Base-by-base conservation (phyloP, 2,888 invertebrate genomes). In the Chromoteleia sp. region DNA sequence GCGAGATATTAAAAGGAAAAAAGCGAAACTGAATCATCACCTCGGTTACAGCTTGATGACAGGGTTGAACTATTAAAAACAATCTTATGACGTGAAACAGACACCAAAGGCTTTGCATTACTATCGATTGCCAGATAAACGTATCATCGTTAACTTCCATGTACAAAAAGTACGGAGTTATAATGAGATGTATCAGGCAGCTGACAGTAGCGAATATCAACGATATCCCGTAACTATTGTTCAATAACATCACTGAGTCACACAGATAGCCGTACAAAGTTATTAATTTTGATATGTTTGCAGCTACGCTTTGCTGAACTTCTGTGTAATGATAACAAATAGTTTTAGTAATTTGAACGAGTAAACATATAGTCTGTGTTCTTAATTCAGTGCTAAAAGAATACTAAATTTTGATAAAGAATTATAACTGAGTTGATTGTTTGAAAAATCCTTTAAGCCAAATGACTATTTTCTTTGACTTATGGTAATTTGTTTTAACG, bases 111-210 rank as follows among this genome's bases (percentile, higher is more conserved):
- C 93, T 92, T 88, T 94, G 94, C 7, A 94, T 92, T 14, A 92
- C 88, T 21, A 94, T 88, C 86, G 94, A 94, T 92, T 81, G 92
- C 87, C 63, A 93, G 86, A 87, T 93, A 90, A 29, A 92, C 87
- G 2, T 93, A 91, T 77, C 93, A 87, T 83, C 92, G 92, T 93
- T 92, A 5, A 93, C 92, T 83, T 94, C 93, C 91, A 93, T 92
- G 79, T 94, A 93, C 15, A 94, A 87, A 87, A 94, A 94, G 88
- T 94, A 94, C 0, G 94, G 94, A 0, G 94, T 94, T 15, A 94
- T 94, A 14, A 94, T 93, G 1, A 94, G 91, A 81, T 94, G 94
- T 75, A 94, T 90, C 36, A 94, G 87, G 30, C 94, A 94, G 0
- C 94, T 94, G 45, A 94, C 92, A 36, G 94, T 92, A 12, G 94